Conservation (phyloP, 2,888 invertebrate species). For the Dolomedes plantarius region DNA sequence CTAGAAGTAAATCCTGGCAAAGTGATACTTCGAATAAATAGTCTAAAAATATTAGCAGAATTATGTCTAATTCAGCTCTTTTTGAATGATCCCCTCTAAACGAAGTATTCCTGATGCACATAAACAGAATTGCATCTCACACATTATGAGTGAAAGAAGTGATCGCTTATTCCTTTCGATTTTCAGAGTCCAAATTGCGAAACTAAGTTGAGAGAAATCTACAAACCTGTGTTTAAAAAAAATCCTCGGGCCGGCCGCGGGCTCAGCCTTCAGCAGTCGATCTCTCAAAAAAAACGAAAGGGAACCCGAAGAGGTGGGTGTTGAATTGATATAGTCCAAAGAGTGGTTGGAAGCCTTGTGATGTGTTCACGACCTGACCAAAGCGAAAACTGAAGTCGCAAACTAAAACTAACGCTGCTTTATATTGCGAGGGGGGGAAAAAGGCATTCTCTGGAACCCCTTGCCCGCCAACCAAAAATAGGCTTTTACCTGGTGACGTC, state of each 20-base stretch:
- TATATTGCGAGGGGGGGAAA: slow-evolving; percentile 65
- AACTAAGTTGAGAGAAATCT: too few species aligned
- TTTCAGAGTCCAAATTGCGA: too few species aligned
- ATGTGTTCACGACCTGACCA: slow-evolving; percentile 12
- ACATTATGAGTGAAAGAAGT: too few species aligned
- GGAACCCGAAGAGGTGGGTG: slow-evolving; percentile 8
- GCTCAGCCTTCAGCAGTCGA: slow-evolving; percentile 41
- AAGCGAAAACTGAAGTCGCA: slow-evolving; percentile 50
- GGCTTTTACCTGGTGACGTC: slow-evolving; percentile 66
- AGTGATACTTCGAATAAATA: too few species aligned
- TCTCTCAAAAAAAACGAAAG: slow-evolving; percentile 1
- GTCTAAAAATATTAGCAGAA: too few species aligned
- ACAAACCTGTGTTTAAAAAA: slow-evolving; percentile 46
- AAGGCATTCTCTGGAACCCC: slow-evolving; percentile 53
- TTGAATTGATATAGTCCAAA: slow-evolving; percentile 50
- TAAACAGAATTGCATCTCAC: too few species aligned
- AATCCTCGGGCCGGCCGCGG: slow-evolving; percentile 57
- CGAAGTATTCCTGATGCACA: too few species aligned
- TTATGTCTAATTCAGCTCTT: too few species aligned
- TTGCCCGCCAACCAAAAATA: slow-evolving; percentile 71
- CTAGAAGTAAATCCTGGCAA: too few species aligned
- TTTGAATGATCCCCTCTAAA: too few species aligned
- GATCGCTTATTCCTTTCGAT: too few species aligned
- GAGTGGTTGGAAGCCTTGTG: slow-evolving; percentile 7
- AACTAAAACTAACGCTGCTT: slow-evolving; percentile 62